Evolutionary conservation across 2,113 vertebrate genomes (phyloP), one percentile per base, ranked within the genome.

Genomic region (Cheilinus undulatus): DNA sequence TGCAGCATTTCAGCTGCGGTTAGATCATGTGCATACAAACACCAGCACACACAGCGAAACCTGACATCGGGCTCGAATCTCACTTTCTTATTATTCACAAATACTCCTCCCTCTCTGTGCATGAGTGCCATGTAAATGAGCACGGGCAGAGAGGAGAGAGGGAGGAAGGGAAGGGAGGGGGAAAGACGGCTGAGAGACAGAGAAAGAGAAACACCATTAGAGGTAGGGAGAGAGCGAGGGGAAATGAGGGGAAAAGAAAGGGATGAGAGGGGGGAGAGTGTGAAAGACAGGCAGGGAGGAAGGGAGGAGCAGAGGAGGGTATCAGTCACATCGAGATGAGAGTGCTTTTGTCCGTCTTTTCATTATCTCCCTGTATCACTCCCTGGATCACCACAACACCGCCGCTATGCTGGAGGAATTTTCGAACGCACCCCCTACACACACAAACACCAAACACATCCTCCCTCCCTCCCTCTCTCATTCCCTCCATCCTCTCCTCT

Each of bases 121-220:
- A 91, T 92, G 92, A 93, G 92, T 88, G 91, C 92, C 90, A 94
- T 94, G 92, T 90, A 94, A 93, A 94, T 94, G 92, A 94, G 94
- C 84, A 85, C 69, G 53, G 85, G 79, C 73, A 73, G 80, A 79
- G 84, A 84, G 78, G 54, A 32, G 65, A 51, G 73, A 58, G 57
- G 38, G 64, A 73, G 72, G 63, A 48, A 67, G 63, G 67, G 52
- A 32, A 70, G 28, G 64, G 69, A 62, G 73, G 52, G 46, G 70
- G 43, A 71, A 64, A 75, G 71, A 69, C 75, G 73, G 80, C 32
- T 76, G 69, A 74, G 73, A 56, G 67, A 66, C 19, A 3, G 84
- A 79, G 73, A 83, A 66, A 78, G 70, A 85, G 86, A 82, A 74
- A 85, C 83, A 87, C 86, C 82, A 87, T 83, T 86, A 87, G 90